phyloP scores from a whole-genome alignment of 2,797 vertebrate species.

The Cynodonichthys magdalenae region DNA sequence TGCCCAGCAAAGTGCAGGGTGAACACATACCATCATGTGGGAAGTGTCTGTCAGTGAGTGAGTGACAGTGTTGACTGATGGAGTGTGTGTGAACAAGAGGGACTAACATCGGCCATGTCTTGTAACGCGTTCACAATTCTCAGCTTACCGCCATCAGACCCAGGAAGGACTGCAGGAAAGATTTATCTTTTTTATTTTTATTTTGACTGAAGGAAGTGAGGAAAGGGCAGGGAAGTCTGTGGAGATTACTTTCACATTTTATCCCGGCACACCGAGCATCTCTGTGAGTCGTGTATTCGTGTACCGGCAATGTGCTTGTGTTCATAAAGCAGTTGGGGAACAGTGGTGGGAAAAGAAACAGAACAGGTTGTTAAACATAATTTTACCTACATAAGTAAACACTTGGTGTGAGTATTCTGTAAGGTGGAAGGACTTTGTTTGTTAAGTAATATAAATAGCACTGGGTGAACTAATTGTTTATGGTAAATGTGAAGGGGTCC shows the following conservation, averaged over 20 bases:
- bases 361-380: too few species aligned
- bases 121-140: conserved; percentile 53
- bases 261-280: conserved; percentile 22
- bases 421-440: too few species aligned
- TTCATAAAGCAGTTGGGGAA: conserved; percentile 48
- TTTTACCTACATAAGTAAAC: too few species aligned
- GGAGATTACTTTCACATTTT: conserved; percentile 25
- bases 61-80: conserved; percentile 45
- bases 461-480: too few species aligned
- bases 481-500: too few species aligned
- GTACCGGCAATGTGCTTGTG: conserved; percentile 16
- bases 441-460: too few species aligned
- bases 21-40: conserved; percentile 19
- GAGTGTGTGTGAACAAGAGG: conserved; percentile 41
- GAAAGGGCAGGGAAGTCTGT: conserved; percentile 32
- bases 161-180: conserved; percentile 59
- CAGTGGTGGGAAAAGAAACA: too few species aligned
- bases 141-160: conserved; percentile 39
- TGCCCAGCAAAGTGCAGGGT: not conserved
- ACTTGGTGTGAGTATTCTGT: too few species aligned
- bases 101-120: conserved; percentile 59
- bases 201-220: conserved; percentile 35
- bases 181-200: conserved; percentile 36
- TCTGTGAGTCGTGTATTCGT: conserved; percentile 14
- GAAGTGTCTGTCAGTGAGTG: conserved; percentile 45